phyloP scores from a whole-genome alignment of 2,113 vertebrate species.

The Drymodes brunneopygia region DNA sequence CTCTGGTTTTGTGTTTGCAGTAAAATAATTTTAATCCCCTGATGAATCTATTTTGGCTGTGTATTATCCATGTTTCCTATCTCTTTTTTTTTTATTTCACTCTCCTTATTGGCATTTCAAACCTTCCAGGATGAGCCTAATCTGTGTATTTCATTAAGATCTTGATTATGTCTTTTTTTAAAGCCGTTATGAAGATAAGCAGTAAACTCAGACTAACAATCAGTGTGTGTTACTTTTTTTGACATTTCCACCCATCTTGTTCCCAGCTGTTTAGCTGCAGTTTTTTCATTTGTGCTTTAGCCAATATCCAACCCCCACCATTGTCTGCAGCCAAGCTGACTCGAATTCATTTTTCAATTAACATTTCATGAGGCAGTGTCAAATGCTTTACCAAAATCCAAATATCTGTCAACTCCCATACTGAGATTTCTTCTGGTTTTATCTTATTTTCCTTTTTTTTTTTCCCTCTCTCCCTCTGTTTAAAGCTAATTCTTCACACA shows the following conservation, averaged over 20 bases:
- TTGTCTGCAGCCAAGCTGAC: not conserved
- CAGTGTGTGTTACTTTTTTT: not conserved
- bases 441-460: not conserved
- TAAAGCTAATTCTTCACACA: not conserved
- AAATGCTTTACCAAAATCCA: not conserved
- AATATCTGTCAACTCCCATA: not conserved
- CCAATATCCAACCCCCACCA: not conserved
- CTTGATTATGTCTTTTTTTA: not conserved
- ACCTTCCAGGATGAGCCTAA: not conserved
- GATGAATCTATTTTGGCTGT: not conserved
- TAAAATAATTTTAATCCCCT: not conserved
- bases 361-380: constrained; percentile 8
- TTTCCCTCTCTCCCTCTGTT: not conserved
- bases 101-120: not conserved
- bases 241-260: not conserved
- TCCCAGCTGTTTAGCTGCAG: not conserved
- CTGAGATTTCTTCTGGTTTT: not conserved
- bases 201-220: not conserved
- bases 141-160: not conserved
- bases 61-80: not conserved
- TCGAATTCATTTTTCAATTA: constrained; percentile 43
- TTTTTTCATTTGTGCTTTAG: not conserved
- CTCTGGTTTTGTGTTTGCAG: not conserved
- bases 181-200: not conserved
- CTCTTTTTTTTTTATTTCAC: not conserved